A percentile compares a stretch with the other conserved stretches of the same genome.
Conservation (phyloP, 2,113 vertebrate genomes). For the Corythoichthys intestinalis region DNA sequence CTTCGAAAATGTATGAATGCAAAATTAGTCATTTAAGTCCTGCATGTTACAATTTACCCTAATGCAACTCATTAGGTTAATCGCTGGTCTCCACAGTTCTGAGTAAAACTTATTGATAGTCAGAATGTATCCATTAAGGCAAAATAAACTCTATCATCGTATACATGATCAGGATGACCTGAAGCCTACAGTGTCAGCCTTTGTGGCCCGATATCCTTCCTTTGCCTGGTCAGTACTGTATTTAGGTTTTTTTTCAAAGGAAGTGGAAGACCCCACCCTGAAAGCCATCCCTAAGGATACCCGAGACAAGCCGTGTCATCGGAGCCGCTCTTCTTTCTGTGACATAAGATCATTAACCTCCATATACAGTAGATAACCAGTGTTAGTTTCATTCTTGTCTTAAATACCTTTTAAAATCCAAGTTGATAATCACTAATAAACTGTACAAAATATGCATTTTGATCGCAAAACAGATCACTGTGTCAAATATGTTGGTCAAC, state of each 20-base stretch:
- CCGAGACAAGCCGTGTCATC: constrained; percentile 43
- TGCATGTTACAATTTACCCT: neutral
- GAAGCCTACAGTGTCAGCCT: constrained; percentile 19
- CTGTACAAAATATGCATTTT: neutral
- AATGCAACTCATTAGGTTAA: neutral
- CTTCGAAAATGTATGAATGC: neutral
- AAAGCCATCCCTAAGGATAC: constrained; percentile 46
- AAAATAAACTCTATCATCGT: too few species aligned
- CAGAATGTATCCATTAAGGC: neutral
- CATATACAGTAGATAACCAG: neutral
- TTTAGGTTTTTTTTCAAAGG: constrained; percentile 41
- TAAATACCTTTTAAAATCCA: neutral
- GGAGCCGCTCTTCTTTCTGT: constrained; percentile 43
- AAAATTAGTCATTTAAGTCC: neutral
- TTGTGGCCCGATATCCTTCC: constrained; percentile 17
- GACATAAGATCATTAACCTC: constrained; percentile 41
- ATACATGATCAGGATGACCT: neutral
- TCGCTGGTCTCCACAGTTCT: too few species aligned
- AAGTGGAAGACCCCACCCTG: constrained; percentile 55
- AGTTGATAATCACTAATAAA: neutral
- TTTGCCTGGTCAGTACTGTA: constrained; percentile 49
- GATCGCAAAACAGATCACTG: neutral
- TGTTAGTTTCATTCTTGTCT: neutral
- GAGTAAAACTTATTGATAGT: neutral
- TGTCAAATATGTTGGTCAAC: neutral